phyloP scores from a whole-genome alignment of 2,888 invertebrate species.

The Ophonus ardosiacus region DNA sequence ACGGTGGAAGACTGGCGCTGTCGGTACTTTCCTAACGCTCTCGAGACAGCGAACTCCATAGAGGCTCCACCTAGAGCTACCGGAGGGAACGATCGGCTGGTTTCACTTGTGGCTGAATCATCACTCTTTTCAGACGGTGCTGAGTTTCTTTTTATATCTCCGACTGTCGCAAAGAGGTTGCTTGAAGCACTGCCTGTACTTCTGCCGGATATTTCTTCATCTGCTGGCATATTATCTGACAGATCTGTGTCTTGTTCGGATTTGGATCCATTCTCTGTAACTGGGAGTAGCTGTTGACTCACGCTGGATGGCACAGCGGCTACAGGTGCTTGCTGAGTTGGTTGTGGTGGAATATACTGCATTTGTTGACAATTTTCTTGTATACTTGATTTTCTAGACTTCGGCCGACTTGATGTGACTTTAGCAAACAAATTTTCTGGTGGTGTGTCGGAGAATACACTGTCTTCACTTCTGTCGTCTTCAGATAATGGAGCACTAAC shows the following conservation, averaged over 20 bases:
- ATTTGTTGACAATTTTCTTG: conserved; percentile 73
- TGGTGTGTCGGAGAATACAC: conserved; percentile 83
- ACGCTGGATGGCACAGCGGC: conserved; percentile 34
- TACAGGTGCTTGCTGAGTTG: conserved; percentile 65
- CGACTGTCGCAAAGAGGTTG: conserved; percentile 85
- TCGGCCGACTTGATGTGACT: conserved; percentile 74
- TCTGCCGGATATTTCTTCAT: conserved; percentile 80
- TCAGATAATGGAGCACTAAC: conserved; percentile 86
- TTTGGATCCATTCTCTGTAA: conserved; percentile 73
- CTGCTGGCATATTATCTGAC: conserved; percentile 79
- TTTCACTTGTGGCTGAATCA: conserved; percentile 78
- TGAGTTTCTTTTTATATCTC: conserved; percentile 83
- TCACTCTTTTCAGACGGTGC: conserved; percentile 81
- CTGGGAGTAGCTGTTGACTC: conserved; percentile 58
- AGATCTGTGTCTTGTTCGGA: conserved; percentile 74
- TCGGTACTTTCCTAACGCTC: conserved; percentile 88
- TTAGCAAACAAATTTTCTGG: conserved; percentile 82
- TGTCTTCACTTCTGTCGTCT: conserved; percentile 80
- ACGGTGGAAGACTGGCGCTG: conserved; percentile 85
- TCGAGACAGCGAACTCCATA: conserved; percentile 90
- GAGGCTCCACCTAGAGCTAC: conserved; percentile 81
- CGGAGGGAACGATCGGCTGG: conserved; percentile 75
- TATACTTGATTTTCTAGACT: conserved; percentile 75
- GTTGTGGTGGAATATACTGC: conserved; percentile 65
- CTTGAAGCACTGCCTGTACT: conserved; percentile 82